A percentile compares a stretch with the other conserved stretches of the same genome.
Conservation (phyloP, 2,888 invertebrate genomes). For the Metopia argyrocephala region DNA sequence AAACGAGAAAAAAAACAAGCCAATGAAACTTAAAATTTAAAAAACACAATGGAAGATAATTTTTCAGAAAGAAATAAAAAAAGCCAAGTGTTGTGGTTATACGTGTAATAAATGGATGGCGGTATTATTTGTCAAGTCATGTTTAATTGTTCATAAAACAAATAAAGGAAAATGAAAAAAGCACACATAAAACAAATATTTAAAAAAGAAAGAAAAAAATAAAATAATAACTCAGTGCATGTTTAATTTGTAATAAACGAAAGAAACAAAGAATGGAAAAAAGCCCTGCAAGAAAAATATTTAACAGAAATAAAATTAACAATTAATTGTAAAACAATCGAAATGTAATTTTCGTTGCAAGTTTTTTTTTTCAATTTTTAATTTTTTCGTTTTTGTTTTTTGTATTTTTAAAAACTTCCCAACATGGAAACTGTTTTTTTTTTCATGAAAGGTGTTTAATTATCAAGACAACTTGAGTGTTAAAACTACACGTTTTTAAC, state of each 20-base stretch:
- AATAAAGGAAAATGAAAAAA: background rate
- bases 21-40: background rate
- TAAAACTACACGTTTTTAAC: conserved; percentile 25
- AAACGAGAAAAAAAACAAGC: background rate
- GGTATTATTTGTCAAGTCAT: conserved; percentile 57
- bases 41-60: conserved; percentile 18
- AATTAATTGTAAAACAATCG: conserved; percentile 55
- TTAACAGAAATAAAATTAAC: background rate
- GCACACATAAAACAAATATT: no score
- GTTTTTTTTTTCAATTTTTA: no score
- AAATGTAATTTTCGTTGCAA: conserved; percentile 31
- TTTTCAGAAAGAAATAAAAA: background rate
- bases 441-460: background rate
- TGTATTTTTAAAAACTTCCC: no score
- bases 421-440: background rate
- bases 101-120: background rate
- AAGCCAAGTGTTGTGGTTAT: background rate
- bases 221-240: conserved; percentile 42
- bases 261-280: background rate
- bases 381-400: no score
- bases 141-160: conserved; percentile 44
- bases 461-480: conserved; percentile 35
- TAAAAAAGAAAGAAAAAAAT: background rate
- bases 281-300: background rate
- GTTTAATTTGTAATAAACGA: conserved; percentile 11